Evolutionary conservation across 2,113 vertebrate genomes (phyloP).

Genomic region (Aegypius monachus): DNA sequence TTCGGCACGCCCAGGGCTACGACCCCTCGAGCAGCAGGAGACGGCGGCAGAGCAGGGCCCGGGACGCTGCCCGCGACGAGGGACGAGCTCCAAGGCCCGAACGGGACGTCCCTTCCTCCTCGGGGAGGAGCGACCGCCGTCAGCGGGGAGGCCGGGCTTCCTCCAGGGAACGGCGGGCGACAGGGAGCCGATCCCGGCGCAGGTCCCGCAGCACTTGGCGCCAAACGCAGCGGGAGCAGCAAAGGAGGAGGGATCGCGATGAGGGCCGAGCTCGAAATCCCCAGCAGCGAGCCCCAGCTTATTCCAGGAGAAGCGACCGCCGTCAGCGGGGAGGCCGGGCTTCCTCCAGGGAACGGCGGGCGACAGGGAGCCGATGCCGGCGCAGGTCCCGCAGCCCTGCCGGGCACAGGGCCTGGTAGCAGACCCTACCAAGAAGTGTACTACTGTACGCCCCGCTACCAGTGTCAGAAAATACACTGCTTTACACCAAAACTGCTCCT

Average conservation of each 20-base stretch:
- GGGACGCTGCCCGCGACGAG: neutral
- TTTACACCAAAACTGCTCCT: neutral
- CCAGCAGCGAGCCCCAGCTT: fast-evolving
- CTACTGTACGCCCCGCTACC: neutral
- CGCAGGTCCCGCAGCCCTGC: fast-evolving
- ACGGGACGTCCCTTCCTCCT: fast-evolving
- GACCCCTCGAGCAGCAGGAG: neutral
- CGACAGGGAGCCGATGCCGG: neutral
- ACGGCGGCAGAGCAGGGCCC: neutral
- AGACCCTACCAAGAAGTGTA: neutral
- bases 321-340: fast-evolving
- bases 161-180: fast-evolving
- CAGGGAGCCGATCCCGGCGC: neutral
- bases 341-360: neutral
- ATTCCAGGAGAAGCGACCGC: fast-evolving
- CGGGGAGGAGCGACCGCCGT: neutral
- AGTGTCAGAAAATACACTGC: neutral
- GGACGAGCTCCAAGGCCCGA: neutral
- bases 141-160: neutral
- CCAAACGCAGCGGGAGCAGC: neutral
- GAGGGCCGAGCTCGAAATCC: neutral
- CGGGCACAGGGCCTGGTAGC: neutral
- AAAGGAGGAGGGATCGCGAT: neutral
- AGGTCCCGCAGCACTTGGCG: neutral
- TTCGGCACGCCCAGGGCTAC: fast-evolving